phyloP scores from a whole-genome alignment of 2,888 invertebrate species.

The Lycaena phlaeas region DNA sequence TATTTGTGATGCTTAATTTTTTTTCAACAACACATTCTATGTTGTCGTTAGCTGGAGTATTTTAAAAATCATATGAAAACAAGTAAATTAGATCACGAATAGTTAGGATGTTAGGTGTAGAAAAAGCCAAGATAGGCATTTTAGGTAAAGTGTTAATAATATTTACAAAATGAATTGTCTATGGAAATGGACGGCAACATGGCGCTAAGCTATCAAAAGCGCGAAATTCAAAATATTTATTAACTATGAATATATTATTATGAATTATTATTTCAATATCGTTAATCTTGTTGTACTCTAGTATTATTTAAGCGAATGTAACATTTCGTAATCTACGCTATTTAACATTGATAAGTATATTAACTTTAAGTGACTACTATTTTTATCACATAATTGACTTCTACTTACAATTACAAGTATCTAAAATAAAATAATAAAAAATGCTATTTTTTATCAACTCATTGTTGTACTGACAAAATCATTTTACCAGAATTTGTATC shows the following conservation, averaged over 20 bases:
- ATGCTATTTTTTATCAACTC: background rate
- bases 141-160: no score
- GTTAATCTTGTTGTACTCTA: background rate
- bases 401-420: background rate
- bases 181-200: conserved; percentile 56
- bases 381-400: conserved; percentile 7
- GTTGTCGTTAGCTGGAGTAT: no score
- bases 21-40: no score
- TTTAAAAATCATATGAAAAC: no score
- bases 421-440: background rate
- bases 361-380: background rate
- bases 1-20: no score
- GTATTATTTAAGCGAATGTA: background rate
- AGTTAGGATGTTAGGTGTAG: no score
- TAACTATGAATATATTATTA: background rate
- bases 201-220: conserved; percentile 19
- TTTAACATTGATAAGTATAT: background rate
- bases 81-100: no score
- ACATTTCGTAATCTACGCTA: background rate
- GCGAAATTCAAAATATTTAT: background rate
- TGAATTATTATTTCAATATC: background rate
- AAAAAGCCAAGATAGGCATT: background rate
- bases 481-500: background rate
- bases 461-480: background rate
- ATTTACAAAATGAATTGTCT: background rate